phyloP scores from a whole-genome alignment of 2,113 vertebrate species.

The Gobio gobio region DNA sequence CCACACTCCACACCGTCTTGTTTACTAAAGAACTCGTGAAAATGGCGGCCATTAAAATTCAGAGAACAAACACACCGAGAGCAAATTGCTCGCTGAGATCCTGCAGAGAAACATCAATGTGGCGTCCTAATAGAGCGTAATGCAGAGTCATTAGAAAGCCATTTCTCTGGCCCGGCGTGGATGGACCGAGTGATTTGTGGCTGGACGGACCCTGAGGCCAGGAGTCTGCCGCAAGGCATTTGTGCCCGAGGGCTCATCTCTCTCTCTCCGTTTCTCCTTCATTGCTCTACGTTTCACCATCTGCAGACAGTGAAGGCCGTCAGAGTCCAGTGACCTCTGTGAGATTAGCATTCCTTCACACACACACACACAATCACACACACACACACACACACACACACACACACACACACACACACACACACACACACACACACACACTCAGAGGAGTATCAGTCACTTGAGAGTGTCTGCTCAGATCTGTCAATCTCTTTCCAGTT shows the following conservation, averaged over 20 bases:
- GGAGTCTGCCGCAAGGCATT: constrained; percentile 28
- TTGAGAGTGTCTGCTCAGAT: no score
- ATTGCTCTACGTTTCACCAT: background rate
- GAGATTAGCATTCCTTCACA: constrained; percentile 43
- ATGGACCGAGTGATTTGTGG: constrained; percentile 11
- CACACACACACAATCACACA: background rate
- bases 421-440: no score
- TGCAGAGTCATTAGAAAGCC: constrained; percentile 20
- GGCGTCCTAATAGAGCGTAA: constrained; percentile 37
- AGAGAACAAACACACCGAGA: background rate
- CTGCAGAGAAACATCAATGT: constrained; percentile 3
- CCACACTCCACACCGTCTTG: background rate
- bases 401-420: no score
- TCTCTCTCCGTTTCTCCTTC: constrained; percentile 38
- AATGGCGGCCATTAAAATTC: background rate
- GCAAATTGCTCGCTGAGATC: background rate
- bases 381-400: no score
- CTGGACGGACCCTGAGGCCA: background rate
- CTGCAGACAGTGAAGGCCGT: constrained; percentile 19
- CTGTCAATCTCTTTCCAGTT: no score
- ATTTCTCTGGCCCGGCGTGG: background rate
- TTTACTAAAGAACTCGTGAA: background rate
- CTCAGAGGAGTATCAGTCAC: no score
- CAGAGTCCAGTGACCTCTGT: constrained; percentile 49
- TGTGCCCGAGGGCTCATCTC: constrained; percentile 34